phyloP scores from a whole-genome alignment of 2,113 vertebrate species.

The Lophochroa leadbeateri region DNA sequence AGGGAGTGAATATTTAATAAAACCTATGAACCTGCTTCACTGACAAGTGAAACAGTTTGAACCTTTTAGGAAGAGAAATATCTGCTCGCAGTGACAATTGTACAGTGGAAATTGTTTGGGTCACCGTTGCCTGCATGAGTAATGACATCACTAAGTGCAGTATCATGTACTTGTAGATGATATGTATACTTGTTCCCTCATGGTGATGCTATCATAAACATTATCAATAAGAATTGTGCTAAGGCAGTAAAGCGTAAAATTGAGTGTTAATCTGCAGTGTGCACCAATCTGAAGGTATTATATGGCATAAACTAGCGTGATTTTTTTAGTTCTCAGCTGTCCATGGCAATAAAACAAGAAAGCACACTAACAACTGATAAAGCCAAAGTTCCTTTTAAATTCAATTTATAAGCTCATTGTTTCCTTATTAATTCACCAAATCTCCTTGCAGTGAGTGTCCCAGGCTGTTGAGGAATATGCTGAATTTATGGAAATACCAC shows the following conservation, averaged over 20 bases:
- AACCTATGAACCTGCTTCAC: neutral
- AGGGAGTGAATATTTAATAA: neutral
- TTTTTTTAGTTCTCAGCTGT: constrained; percentile 1
- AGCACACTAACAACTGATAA: neutral
- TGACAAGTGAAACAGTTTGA: neutral
- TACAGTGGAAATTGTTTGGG: neutral
- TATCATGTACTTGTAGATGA: neutral
- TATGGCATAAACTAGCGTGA: neutral
- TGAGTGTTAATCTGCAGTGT: neutral
- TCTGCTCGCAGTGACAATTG: neutral
- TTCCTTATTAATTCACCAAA: neutral
- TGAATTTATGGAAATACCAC: neutral
- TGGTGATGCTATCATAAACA: neutral
- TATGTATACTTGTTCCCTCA: neutral
- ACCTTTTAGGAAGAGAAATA: neutral
- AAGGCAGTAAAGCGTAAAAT: neutral
- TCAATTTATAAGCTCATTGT: neutral
- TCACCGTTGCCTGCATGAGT: neutral
- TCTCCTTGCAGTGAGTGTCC: neutral
- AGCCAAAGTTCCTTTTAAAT: neutral
- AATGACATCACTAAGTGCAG: neutral
- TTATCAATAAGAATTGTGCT: neutral
- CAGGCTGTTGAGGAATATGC: neutral
- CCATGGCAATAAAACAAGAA: neutral
- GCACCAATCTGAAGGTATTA: neutral